These are phyloP conservation scores for Sterrhoptilus dennistouni DNA, from an alignment of 2,113 vertebrate species.

Conservation along the genomic window DNA sequence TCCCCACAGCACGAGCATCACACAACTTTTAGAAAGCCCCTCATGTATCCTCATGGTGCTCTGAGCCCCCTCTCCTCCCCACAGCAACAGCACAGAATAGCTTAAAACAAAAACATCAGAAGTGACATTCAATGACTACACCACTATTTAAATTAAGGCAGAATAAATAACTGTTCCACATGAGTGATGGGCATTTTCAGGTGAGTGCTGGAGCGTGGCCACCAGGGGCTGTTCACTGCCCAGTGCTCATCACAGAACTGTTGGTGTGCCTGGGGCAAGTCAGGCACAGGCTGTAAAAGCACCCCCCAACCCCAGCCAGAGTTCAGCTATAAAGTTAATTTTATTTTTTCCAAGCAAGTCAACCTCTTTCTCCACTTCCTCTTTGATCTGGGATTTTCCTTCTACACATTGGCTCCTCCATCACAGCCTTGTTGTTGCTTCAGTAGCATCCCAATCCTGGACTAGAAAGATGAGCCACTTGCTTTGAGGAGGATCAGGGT, in stretches of 20 bases:
- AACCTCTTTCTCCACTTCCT: neutral
- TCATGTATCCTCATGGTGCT: fast-evolving
- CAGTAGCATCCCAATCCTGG: neutral
- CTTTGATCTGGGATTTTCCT: neutral
- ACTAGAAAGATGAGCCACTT: too few relatives aligned
- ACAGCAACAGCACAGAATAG: neutral
- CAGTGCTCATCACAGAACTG: fast-evolving
- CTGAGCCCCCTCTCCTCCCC: too few relatives aligned
- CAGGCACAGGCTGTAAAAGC: neutral
- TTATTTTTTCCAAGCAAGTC: neutral
- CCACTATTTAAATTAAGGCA: slow-evolving; percentile 16
- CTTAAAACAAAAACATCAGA: neutral
- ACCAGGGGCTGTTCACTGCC: fast-evolving
- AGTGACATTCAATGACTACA: neutral
- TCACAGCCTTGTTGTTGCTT: neutral
- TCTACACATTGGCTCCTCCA: fast-evolving
- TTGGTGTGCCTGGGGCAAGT: too few relatives aligned
- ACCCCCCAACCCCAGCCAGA: neutral
- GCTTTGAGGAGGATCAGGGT: too few relatives aligned
- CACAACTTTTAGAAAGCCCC: neutral
- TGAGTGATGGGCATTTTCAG: neutral
- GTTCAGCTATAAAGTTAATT: neutral
- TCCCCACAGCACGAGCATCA: neutral
- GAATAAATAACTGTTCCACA: neutral
- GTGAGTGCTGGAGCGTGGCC: fast-evolving